A percentile compares a stretch with the other conserved stretches of the same genome.
These are phyloP conservation scores for Drosophila mettleri DNA, from an alignment of 2,888 invertebrate genomes.

Conservation along the genomic window DNA sequence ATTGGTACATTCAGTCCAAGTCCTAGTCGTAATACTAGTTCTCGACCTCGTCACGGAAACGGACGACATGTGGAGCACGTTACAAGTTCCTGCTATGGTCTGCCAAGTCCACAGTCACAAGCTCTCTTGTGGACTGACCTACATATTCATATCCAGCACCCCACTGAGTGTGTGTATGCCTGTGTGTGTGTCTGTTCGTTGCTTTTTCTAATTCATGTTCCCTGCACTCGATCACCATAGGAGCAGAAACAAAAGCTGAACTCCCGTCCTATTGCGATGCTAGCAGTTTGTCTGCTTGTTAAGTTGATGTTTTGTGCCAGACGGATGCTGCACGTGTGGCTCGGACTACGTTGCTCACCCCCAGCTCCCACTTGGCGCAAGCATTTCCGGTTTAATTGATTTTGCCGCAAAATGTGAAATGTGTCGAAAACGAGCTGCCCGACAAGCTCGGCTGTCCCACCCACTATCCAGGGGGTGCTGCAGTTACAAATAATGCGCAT, in stretches of 20 bases:
- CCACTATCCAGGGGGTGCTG: constrained; percentile 1
- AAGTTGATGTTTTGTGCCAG: constrained; percentile 72
- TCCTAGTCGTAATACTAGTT: constrained; percentile 10
- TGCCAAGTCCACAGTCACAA: constrained; percentile 10
- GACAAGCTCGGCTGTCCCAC: constrained; percentile 25
- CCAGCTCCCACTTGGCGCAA: constrained; percentile 54
- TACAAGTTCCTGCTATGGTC: constrained; percentile 31
- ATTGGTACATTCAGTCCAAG: constrained; percentile 12
- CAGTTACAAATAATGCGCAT: constrained; percentile 50
- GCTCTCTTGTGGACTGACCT: constrained; percentile 37
- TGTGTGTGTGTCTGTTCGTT: constrained; percentile 12
- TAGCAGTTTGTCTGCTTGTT: constrained; percentile 68
- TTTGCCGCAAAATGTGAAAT: constrained; percentile 81
- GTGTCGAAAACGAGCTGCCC: constrained; percentile 69
- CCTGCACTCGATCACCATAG: constrained; percentile 30
- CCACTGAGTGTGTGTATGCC: neutral
- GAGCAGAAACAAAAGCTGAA: constrained; percentile 41
- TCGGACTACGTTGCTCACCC: constrained; percentile 27
- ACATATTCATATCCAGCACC: constrained; percentile 46
- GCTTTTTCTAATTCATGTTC: constrained; percentile 28
- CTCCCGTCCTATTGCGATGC: constrained; percentile 25
- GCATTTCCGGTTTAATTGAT: constrained; percentile 82
- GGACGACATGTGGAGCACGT: constrained; percentile 71
- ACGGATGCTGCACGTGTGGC: constrained; percentile 70
- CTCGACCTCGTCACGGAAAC: constrained; percentile 57